Percentiles rank a stretch among this genome's conserved stretches.
phyloP scores from a whole-genome alignment of 2,797 vertebrate species.

The Schizothorax lantsangensis region DNA sequence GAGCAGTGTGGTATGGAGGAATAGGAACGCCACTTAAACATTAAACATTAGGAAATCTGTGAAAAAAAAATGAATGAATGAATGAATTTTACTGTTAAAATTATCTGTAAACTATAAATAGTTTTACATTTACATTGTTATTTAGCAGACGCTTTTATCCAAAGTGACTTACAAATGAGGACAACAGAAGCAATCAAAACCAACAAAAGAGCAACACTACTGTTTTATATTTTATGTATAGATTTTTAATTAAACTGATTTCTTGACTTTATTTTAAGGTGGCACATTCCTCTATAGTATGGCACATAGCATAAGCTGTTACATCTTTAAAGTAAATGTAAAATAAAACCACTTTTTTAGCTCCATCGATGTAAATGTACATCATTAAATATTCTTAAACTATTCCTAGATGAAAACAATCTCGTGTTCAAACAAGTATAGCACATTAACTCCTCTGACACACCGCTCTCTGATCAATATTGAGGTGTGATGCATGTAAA shows the following conservation, averaged over 20 bases:
- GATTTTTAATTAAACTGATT: neutral
- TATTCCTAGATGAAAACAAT: neutral
- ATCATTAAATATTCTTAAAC: neutral
- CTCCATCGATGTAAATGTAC: neutral
- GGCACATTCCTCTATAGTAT: neutral
- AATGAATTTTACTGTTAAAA: neutral
- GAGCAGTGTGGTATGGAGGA: neutral
- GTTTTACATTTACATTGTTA: too few relatives aligned
- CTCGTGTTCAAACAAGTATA: neutral
- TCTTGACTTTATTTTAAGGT: neutral
- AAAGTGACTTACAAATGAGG: too few relatives aligned
- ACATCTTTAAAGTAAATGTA: neutral
- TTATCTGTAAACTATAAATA: neutral
- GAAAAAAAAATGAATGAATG: too few relatives aligned
- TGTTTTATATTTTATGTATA: too few relatives aligned
- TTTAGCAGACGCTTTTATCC: too few relatives aligned
- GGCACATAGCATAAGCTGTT: neutral
- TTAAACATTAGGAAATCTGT: too few relatives aligned
- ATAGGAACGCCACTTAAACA: neutral
- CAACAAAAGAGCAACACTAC: too few relatives aligned
- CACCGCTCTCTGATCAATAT: neutral
- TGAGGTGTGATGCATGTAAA: constrained; percentile 8
- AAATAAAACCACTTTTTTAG: neutral
- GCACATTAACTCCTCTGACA: neutral
- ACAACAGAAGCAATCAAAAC: too few relatives aligned